Evolutionary conservation across 35 echinoderm and acorn worm genomes (phyloP), one percentile per base, ranked within the genome.

Genomic region (Ophioderma brevispina): DNA sequence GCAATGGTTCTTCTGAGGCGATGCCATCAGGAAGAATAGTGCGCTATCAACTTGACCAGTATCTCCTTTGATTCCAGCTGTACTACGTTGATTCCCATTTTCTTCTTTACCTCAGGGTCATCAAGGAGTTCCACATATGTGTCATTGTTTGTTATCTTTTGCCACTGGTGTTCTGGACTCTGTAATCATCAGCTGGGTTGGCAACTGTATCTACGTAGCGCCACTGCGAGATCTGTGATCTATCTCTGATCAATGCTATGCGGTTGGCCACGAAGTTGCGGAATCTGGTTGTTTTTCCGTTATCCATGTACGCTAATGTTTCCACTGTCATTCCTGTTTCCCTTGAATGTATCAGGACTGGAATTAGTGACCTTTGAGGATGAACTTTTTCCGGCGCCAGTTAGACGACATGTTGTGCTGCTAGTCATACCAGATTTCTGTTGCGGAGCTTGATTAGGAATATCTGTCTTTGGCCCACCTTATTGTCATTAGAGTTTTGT

Each of bases 221-320:
- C 89, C 90, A 92, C 70, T 92, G 89, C 31, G 4, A 38, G 35
- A 35, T 70, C 1, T 3, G n/a, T 25, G 75, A 87, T 46, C 38
- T 76, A 42, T 86, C 84, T n/a, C 30, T 23, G 33, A 92, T 92
- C 11, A 83, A 59, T 77, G 76, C 78, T 79, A 91, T 33, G 21
- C 84, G n/a, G 49, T 92, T 92, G 0, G 39, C 84, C 6, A 92
- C 90, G 70, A 87, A 92, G 39, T 38, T 92, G n/a, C 87, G 63
- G 39, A 87, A 92, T 30, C 90, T 77, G 25, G 38, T 34, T 28
- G 42, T 36, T 43, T 35, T 78, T 35, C 86, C 86, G 37, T 78
- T 78, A 32, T 88, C 86, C 28, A 88, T 35, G 36, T 78, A 88
- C 13, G 86, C 86, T 11, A 37, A 38, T 40, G 86, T 88, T 76